Percentiles rank a stretch among this genome's conserved stretches.
Evolutionary conservation across 2,113 vertebrate genomes (phyloP).

Genomic region (Pedionomus torquatus): DNA sequence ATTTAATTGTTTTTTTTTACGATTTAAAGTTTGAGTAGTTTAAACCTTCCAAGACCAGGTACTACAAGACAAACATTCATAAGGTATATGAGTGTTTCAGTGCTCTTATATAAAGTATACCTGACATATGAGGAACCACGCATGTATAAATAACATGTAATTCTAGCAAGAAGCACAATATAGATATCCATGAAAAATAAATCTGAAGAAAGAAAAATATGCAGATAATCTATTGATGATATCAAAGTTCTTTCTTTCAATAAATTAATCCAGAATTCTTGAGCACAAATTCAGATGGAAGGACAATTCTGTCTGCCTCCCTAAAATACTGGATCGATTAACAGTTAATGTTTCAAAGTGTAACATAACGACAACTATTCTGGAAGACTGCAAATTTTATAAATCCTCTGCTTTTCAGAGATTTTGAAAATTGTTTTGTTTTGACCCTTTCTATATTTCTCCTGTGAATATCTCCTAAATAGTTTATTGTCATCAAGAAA

Average conservation of each 20-base stretch:
- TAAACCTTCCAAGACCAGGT: not conserved
- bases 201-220: not conserved
- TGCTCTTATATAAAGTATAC: not conserved
- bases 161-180: not conserved
- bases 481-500: not conserved
- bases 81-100: too few relatives aligned
- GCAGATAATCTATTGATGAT: not conserved
- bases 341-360: not conserved
- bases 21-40: not conserved
- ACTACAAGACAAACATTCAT: not conserved
- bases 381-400: not conserved
- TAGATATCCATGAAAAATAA: not conserved
- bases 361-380: not conserved
- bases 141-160: not conserved
- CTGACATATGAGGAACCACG: not conserved
- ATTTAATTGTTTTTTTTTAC: not conserved
- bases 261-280: not conserved
- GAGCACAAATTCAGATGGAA: not conserved
- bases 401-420: not conserved
- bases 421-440: not conserved
- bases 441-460: not conserved
- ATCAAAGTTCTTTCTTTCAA: not conserved
- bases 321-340: not conserved
- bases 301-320: not conserved
- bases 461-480: not conserved